Evolutionary conservation across 2,797 vertebrate species (phyloP).

Genomic region (Microhierax caerulescens): DNA sequence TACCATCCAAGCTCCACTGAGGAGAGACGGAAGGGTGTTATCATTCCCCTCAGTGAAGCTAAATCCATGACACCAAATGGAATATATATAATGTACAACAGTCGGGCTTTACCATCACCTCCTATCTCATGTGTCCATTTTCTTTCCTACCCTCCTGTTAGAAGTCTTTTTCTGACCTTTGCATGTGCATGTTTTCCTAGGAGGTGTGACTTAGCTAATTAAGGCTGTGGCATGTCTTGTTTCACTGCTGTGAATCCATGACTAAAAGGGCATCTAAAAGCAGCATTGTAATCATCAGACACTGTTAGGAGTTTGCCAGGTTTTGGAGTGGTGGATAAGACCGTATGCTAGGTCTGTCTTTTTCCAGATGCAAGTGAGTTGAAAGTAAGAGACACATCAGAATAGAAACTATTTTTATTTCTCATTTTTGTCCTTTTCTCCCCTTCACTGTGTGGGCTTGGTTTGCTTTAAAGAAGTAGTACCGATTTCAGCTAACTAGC

Average conservation of each 20-base stretch:
- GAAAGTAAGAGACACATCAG: background rate
- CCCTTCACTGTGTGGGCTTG: background rate
- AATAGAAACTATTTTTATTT: background rate
- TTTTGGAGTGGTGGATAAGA: conserved; percentile 56
- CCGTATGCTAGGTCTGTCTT: background rate
- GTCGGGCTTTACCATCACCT: conserved; percentile 6
- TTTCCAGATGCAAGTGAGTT: background rate
- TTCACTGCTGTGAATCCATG: conserved; percentile 13
- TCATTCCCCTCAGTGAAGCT: background rate
- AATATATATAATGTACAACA: background rate
- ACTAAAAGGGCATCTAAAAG: conserved; percentile 61
- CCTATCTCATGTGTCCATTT: conserved; percentile 12
- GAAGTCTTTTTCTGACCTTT: conserved; percentile 36
- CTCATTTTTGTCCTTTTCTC: background rate
- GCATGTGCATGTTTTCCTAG: background rate
- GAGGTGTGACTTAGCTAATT: conserved; percentile 35
- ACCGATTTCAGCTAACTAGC: background rate
- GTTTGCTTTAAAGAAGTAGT: background rate
- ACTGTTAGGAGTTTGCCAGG: background rate
- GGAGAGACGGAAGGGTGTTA: background rate
- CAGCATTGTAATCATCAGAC: background rate
- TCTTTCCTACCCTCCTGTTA: background rate
- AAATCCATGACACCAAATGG: background rate
- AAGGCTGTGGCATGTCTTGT: background rate
- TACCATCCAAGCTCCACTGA: background rate